These are phyloP conservation scores for Smutsia gigantea DNA, from an alignment of 2,797 vertebrate species.

Conservation along the genomic window DNA sequence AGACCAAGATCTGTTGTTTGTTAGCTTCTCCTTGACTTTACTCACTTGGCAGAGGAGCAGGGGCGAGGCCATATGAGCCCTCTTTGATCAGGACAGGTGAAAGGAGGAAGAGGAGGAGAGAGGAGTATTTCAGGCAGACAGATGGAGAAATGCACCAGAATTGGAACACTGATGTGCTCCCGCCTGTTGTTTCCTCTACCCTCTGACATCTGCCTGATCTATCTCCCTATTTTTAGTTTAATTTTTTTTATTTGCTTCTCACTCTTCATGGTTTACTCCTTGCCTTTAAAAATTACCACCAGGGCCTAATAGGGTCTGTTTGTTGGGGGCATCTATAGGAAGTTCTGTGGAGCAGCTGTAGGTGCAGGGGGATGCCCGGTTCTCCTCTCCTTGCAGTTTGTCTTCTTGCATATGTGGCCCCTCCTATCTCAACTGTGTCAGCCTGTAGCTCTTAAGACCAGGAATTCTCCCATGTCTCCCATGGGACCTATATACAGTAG, in stretches of 20 bases:
- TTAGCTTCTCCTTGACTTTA: not conserved
- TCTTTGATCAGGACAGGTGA: not conserved
- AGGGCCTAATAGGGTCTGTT: rapidly evolving
- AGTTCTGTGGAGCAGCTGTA: rapidly evolving
- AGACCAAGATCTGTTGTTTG: not conserved
- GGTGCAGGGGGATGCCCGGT: rapidly evolving
- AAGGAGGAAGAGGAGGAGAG: not conserved
- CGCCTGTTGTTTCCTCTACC: not conserved
- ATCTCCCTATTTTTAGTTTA: not conserved
- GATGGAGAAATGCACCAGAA: not conserved
- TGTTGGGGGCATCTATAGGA: not conserved
- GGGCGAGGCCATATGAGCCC: rapidly evolving
- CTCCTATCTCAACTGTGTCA: too few species aligned
- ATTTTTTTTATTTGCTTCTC: not conserved
- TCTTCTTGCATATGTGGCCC: rapidly evolving
- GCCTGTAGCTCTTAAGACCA: not conserved
- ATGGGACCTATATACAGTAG: rapidly evolving
- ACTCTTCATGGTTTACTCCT: not conserved
- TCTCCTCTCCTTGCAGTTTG: too few species aligned
- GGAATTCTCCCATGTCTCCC: rapidly evolving
- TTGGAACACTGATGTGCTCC: rapidly evolving
- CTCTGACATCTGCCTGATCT: not conserved
- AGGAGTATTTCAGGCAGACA: not conserved
- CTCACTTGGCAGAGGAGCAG: not conserved
- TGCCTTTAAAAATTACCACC: not conserved